A percentile compares a stretch with the other conserved stretches of the same genome.
These are phyloP conservation scores for Chloebia gouldiae DNA, from an alignment of 2,113 vertebrate genomes.

Conservation along the genomic window DNA sequence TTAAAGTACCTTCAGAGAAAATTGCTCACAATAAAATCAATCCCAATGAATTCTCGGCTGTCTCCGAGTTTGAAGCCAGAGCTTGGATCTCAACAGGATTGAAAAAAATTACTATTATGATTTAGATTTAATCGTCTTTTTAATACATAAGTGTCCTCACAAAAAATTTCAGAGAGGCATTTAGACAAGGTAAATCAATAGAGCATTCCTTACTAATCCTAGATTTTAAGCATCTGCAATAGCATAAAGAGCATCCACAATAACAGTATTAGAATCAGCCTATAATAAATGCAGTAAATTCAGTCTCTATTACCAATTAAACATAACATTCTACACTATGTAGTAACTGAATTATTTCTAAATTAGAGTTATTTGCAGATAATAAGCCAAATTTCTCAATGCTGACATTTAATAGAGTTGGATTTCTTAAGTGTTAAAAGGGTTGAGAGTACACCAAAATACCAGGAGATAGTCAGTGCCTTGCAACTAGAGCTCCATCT, in stretches of 20 bases:
- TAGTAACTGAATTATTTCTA: constrained; percentile 1
- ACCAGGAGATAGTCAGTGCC: background rate
- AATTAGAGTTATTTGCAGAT: background rate
- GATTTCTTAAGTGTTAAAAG: constrained; percentile 20
- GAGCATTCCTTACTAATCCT: background rate
- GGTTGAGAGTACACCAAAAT: constrained; percentile 1
- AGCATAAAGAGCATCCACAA: background rate
- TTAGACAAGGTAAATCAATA: background rate
- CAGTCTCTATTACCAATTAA: background rate
- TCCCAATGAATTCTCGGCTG: background rate
- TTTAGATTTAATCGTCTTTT: background rate
- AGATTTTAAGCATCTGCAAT: background rate
- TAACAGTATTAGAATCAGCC: background rate
- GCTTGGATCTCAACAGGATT: background rate
- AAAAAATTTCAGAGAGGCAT: background rate
- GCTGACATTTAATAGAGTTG: constrained; percentile 3
- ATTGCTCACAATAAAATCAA: background rate
- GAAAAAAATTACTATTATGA: background rate
- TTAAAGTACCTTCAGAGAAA: background rate
- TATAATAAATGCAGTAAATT: constrained; percentile 7
- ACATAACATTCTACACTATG: background rate
- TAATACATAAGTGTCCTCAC: background rate
- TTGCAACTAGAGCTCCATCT: background rate
- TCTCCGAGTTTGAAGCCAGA: background rate
- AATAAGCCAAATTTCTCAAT: constrained; percentile 22